Evolutionary conservation across 2,113 vertebrate species (phyloP).

Genomic region (Otolemur garnettii): DNA sequence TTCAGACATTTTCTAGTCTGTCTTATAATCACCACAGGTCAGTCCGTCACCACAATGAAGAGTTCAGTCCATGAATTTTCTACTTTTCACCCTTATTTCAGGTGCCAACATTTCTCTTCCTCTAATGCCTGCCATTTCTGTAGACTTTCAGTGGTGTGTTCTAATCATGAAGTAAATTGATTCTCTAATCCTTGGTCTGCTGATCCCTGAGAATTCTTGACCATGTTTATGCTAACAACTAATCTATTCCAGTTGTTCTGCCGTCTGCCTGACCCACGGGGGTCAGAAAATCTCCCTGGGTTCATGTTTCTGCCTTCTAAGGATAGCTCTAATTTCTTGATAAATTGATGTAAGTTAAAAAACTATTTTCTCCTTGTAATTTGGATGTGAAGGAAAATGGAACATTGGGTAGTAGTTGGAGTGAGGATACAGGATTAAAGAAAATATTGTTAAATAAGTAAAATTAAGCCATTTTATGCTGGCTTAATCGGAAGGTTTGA

Average conservation of each 20-base stretch:
- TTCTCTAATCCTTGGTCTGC: not conserved
- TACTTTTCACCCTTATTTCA: not conserved
- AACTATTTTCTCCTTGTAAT: not conserved
- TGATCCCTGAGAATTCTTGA: conserved; percentile 24
- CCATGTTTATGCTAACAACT: not conserved
- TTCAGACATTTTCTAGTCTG: not conserved
- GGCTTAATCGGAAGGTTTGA: not conserved
- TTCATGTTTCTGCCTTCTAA: not conserved
- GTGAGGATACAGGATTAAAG: not conserved
- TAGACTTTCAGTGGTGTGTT: conserved; percentile 11
- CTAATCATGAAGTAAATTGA: not conserved
- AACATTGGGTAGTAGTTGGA: not conserved
- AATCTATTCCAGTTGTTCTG: not conserved
- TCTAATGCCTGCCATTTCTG: not conserved
- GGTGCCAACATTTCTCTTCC: not conserved
- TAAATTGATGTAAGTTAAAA: not conserved
- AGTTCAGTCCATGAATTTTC: not conserved
- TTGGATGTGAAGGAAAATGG: not conserved
- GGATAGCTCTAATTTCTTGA: not conserved
- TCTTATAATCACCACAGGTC: not conserved
- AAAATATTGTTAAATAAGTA: conserved; percentile 23
- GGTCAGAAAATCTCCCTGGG: not conserved
- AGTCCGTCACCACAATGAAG: not conserved
- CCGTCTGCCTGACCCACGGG: not conserved
- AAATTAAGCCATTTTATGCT: not conserved